Base-by-base conservation (phyloP, 2,888 invertebrate genomes). In the Brachylomia viminalis region DNA sequence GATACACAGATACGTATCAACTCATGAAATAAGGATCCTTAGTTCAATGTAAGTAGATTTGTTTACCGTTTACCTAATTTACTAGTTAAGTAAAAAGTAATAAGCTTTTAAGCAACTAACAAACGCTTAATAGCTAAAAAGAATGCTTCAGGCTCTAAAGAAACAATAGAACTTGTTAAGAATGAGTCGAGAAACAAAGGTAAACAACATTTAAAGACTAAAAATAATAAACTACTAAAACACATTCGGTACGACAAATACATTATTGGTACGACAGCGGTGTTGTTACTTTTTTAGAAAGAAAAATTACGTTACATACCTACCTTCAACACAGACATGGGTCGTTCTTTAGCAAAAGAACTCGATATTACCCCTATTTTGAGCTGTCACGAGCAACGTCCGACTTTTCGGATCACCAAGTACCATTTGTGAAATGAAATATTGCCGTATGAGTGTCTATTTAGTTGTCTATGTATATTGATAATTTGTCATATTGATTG, bases 1-100 rank as follows among this genome's bases (percentile, higher is more conserved):
- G 83, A 86, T 84, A 86, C 75, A 87, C 79, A 86, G 83, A 85
- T 85, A 82, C 81, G 86, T 83, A 87, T 86, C 84, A 86, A 84
- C 67, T 79, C 86, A 82, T 80, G 83, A 84, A 88, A 87, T 83
- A 79, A 81, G 76, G 78, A 82, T 74, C 72, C 70, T 86, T 83
- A 81, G 65, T 80, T 67, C 69, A 80, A 81, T 84, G 58, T 58
- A 30, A 27, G 27, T 77, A 68, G 70, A 74, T 76, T 69, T 75
- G 72, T 76, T 79, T 77, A 81, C 70, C 80, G 74, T 78, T 72
- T 69, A 47, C 8, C 5, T 73, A 6, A 71, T 58, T 23, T 52
- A 78, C 27, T 70, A 45, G 56, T n/a, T n/a, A n/a, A n/a, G n/a
- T n/a, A n/a, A n/a, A n/a, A n/a, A n/a, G n/a, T n/a, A 33, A 49